Conservation (phyloP, 1,140 invertebrate species). For the Scylla paramamosain region DNA sequence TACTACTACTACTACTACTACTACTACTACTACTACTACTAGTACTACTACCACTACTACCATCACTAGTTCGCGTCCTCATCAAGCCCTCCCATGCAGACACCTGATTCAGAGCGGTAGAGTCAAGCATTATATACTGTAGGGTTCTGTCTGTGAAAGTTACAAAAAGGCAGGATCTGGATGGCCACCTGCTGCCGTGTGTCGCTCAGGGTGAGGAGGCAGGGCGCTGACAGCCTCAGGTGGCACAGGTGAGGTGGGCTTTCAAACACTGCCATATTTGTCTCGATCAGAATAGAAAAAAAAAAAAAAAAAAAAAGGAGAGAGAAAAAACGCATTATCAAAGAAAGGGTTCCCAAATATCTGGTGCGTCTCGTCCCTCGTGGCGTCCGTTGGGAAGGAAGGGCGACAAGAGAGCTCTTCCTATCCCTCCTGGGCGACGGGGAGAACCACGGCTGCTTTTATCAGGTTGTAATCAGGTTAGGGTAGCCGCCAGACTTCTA, state of each 20-base stretch:
- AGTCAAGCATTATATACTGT: too few relatives aligned
- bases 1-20: too few relatives aligned
- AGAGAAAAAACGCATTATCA: too few relatives aligned
- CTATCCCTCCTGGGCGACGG: background rate
- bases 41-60: too few relatives aligned
- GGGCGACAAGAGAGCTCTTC: background rate
- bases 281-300: background rate
- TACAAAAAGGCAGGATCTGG: too few relatives aligned
- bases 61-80: too few relatives aligned
- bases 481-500: background rate
- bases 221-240: background rate
- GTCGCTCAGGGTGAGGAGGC: background rate
- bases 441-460: background rate
- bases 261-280: background rate
- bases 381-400: background rate
- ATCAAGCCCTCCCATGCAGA: too few relatives aligned
- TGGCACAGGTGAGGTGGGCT: background rate
- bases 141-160: too few relatives aligned
- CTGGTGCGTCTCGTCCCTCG: background rate
- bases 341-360: background rate
- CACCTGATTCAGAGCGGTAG: too few relatives aligned
- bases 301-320: background rate
- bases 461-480: slow-evolving; percentile 14
- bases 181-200: background rate
- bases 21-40: too few relatives aligned